phyloP scores from a whole-genome alignment of 2,113 vertebrate genomes.

The Pelecanus crispus region DNA sequence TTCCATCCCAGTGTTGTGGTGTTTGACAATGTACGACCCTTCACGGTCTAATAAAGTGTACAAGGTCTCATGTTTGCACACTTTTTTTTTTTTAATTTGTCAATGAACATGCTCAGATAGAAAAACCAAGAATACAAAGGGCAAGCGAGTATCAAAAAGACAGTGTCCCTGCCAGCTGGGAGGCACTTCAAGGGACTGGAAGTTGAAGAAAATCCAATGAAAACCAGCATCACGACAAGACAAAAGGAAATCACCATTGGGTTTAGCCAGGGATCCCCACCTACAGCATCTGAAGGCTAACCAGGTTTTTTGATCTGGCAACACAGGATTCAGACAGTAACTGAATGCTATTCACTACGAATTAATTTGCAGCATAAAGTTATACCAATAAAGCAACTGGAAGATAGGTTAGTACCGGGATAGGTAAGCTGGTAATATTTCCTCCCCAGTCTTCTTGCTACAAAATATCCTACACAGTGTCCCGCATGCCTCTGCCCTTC shows the following conservation, averaged over 20 bases:
- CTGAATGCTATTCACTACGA: background rate
- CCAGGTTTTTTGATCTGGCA: background rate
- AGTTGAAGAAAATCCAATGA: background rate
- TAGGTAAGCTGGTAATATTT: conserved; percentile 94
- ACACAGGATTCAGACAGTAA: background rate
- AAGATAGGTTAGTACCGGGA: conserved; percentile 84
- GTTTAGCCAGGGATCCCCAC: background rate
- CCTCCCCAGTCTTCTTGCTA: conserved; percentile 98
- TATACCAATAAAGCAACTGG: conserved; percentile 43
- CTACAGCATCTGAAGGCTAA: background rate
- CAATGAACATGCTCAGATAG: too few relatives aligned
- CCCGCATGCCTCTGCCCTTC: conserved; percentile 93
- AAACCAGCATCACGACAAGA: background rate
- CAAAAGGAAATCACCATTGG: background rate
- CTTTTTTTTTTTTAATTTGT: too few relatives aligned
- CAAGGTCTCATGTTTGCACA: background rate
- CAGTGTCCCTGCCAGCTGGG: background rate
- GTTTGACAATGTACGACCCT: background rate
- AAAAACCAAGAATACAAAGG: background rate
- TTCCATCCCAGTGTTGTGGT: background rate
- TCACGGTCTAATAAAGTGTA: background rate
- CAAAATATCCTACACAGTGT: conserved; percentile 96
- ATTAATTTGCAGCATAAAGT: background rate
- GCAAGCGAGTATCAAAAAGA: background rate
- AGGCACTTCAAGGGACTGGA: background rate